A percentile compares a stretch with the other conserved stretches of the same genome.
These are phyloP conservation scores for Mus minutoides DNA, from an alignment of 2,797 vertebrate genomes.

Conservation along the genomic window DNA sequence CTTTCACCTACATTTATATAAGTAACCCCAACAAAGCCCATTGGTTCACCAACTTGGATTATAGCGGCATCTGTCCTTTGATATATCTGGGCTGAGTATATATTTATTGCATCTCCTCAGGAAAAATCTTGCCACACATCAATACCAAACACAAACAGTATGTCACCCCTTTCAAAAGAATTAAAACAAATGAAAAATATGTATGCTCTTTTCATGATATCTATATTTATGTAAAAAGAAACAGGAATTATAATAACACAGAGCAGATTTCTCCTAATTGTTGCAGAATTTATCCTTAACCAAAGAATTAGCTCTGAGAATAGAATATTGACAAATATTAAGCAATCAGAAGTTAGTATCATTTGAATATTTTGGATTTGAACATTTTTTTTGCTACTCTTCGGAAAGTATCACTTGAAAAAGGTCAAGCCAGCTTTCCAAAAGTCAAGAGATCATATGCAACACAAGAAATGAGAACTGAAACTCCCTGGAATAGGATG, in stretches of 20 bases:
- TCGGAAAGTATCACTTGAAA: neutral
- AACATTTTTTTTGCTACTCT: neutral
- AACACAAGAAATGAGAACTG: neutral
- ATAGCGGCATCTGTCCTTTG: neutral
- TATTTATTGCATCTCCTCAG: neutral
- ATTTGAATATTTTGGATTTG: neutral
- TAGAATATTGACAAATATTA: neutral
- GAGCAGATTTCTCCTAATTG: neutral
- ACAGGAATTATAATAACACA: neutral
- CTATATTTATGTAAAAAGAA: neutral
- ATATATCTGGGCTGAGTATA: neutral
- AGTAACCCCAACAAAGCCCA: neutral
- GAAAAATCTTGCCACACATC: neutral
- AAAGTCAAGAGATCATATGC: neutral
- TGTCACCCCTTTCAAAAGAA: neutral
- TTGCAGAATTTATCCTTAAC: neutral
- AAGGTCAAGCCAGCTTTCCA: neutral
- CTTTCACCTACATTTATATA: neutral
- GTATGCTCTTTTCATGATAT: neutral
- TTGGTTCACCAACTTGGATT: neutral
- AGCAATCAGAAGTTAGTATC: neutral
- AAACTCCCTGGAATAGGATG: neutral
- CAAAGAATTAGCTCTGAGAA: constrained; percentile 2
- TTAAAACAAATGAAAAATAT: neutral
- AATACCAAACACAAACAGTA: neutral